Conservation (phyloP, 2,113 vertebrate species). For the Uria aalge region DNA sequence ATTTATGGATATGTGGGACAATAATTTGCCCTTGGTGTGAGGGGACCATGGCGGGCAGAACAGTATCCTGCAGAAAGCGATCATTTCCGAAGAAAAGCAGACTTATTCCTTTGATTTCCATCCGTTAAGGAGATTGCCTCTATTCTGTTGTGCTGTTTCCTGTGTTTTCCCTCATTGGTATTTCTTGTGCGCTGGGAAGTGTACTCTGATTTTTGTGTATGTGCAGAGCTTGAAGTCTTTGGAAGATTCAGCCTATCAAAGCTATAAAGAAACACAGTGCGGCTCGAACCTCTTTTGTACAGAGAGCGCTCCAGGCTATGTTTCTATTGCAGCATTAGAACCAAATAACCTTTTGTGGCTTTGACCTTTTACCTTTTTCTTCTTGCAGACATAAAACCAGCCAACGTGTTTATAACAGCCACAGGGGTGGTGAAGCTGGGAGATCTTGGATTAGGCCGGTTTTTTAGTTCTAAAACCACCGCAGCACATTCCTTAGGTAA, state of each 20-base stretch:
- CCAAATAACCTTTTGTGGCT: constrained; percentile 29
- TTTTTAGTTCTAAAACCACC: constrained; percentile 89
- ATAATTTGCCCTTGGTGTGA: background rate
- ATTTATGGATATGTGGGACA: background rate
- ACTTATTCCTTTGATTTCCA: background rate
- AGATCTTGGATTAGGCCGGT: constrained; percentile 86
- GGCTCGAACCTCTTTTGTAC: background rate
- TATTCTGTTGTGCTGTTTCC: background rate
- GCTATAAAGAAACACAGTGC: background rate
- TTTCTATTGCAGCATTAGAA: constrained; percentile 20
- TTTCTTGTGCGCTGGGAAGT: background rate
- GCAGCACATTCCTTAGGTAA: constrained; percentile 89
- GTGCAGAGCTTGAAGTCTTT: background rate
- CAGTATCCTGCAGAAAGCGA: background rate
- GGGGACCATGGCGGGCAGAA: background rate
- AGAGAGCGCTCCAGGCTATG: background rate
- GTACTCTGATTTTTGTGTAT: background rate
- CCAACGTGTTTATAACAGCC: constrained; percentile 89
- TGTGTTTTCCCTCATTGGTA: background rate
- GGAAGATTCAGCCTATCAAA: constrained; percentile 3
- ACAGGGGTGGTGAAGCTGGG: constrained; percentile 86
- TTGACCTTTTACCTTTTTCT: constrained; percentile 30
- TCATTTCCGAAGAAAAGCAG: background rate
- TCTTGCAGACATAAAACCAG: constrained; percentile 86
- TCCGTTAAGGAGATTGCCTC: background rate